phyloP scores from a whole-genome alignment of 2,888 invertebrate species.

The Acanthoscelides obtectus region DNA sequence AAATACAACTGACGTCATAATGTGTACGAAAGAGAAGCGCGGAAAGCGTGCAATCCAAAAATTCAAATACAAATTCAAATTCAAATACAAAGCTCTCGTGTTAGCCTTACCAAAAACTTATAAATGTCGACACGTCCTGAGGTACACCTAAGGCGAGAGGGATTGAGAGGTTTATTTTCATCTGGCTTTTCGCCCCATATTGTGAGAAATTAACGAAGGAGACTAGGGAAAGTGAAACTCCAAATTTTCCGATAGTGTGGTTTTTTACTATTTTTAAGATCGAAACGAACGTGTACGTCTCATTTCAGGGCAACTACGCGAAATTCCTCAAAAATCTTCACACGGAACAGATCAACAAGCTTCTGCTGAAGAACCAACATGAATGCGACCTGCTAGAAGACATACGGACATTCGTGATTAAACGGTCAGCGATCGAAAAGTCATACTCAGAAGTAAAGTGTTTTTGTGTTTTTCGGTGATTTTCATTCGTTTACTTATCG shows the following conservation, averaged over 20 bases:
- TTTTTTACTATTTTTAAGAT: background rate
- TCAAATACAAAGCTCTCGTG: too few species aligned
- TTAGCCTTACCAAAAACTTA: too few species aligned
- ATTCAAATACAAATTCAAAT: too few species aligned
- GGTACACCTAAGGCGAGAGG: too few species aligned
- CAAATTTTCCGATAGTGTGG: background rate
- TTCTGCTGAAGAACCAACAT: conserved; percentile 91
- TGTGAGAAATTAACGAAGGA: too few species aligned
- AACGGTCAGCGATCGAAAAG: conserved; percentile 88
- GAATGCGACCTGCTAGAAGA: conserved; percentile 94
- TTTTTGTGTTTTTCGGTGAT: conserved; percentile 10
- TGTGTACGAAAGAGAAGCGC: too few species aligned
- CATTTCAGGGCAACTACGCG: conserved; percentile 87
- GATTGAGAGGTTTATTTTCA: too few species aligned
- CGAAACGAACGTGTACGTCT: conserved; percentile 26
- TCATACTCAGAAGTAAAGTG: conserved; percentile 83
- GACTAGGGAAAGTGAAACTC: too few species aligned
- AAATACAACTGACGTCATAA: too few species aligned
- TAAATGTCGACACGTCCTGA: too few species aligned
- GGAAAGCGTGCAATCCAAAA: too few species aligned
- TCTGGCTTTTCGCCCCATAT: too few species aligned
- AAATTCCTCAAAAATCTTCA: conserved; percentile 91
- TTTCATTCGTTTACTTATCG: conserved; percentile 1
- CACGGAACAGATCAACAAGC: conserved; percentile 86
- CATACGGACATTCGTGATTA: conserved; percentile 84